Base-by-base conservation (phyloP, 1,140 invertebrate species). In the Lasioglossum albipes region DNA sequence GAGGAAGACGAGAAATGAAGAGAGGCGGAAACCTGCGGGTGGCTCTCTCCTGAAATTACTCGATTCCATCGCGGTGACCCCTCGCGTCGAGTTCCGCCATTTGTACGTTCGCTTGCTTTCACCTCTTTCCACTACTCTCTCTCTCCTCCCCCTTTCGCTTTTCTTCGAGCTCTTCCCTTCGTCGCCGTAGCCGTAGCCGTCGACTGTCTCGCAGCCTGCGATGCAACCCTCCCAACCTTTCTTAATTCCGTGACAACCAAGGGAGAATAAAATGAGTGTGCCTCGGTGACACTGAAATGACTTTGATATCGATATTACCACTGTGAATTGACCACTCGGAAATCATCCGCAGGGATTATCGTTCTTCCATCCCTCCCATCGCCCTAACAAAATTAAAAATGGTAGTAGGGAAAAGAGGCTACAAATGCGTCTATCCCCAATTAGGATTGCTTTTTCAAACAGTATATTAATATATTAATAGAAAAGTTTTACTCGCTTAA, bases 1-100 rank as follows among this genome's bases (percentile, higher is more conserved):
- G 52, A 45, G 36, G 59, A 59, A 68, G 41, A 68, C 27, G 71
- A 66, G 73, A 64, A 67, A 75, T 31, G 52, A 69, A 68, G 74
- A 75, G 67, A 75, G 41, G 68, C 79, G 31, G 69, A 67, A 79
- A 81, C 59, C 31, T 31, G 49, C 59, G 59, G 71, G 85, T 72
- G 65, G 61, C 59, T 82, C 68, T 79, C 80, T 77, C 65, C 59
- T 54, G 76, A 82, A 81, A 84, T 85, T 85, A 82, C 76, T 85
- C 74, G 64, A 42, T 74, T 77, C 69, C 67, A 68, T 77, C 71
- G 78, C 57, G 22, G 73, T 70, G 82, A 75, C 66, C 71, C 66
- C 75, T 74, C 59, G 68, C 71, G 49, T 64, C 22, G 31, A 16
- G 52, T 67, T 73, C 45, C 74, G n/a, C 59, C 57, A 62, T 72